Percentiles rank a stretch among this genome's conserved stretches.
Conservation (phyloP, 2,888 invertebrate species). For the Antheraea yamamai region DNA sequence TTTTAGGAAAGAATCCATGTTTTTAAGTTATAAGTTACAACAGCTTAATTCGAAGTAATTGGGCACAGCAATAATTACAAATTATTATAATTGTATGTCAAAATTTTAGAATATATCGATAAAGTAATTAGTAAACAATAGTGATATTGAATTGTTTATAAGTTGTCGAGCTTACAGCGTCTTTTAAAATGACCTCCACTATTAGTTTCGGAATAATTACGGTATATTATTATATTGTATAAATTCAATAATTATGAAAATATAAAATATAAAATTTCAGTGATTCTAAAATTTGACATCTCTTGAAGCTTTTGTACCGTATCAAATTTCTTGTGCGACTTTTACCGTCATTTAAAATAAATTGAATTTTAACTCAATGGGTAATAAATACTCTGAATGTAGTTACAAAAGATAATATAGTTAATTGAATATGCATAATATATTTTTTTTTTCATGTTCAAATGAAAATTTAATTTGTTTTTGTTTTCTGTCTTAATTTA, state of each 20-base stretch:
- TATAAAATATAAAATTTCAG: not conserved
- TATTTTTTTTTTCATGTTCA: not conserved
- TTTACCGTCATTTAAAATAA: not conserved
- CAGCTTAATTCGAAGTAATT: too few relatives aligned
- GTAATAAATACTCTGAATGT: not conserved
- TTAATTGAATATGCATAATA: not conserved
- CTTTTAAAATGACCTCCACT: not conserved
- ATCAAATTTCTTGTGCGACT: not conserved
- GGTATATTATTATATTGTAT: not conserved
- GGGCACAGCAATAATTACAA: too few relatives aligned
- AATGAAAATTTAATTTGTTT: too few relatives aligned
- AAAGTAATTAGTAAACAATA: too few relatives aligned
- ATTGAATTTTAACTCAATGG: not conserved
- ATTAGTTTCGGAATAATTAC: not conserved
- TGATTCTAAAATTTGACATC: not conserved
- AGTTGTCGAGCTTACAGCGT: not conserved
- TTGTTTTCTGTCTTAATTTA: too few relatives aligned
- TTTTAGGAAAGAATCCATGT: too few relatives aligned
- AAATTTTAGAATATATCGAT: not conserved
- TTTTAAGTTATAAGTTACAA: too few relatives aligned
- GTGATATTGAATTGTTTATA: not conserved
- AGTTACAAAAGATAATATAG: not conserved
- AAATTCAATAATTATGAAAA: not conserved
- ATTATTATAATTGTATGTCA: not conserved
- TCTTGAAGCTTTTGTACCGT: not conserved